Evolutionary conservation across 2,888 invertebrate genomes (phyloP), one percentile per base, ranked within the genome.

Genomic region (Eutolmus rufibarbis): DNA sequence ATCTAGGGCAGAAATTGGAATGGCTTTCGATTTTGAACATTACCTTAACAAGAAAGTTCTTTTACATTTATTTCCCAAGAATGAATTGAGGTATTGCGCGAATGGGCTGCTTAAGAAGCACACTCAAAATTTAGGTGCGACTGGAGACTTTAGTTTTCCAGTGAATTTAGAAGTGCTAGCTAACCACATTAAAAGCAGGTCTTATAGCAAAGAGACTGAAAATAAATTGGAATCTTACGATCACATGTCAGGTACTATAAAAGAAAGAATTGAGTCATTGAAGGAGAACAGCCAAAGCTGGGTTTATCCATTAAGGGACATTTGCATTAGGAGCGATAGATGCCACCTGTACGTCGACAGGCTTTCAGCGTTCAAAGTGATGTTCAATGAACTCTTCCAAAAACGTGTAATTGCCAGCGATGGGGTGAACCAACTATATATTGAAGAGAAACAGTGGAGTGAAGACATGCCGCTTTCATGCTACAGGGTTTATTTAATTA

Each of bases 61-160:
- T 8, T 19, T 9, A 8, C 19, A 56, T 56, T 56, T 56, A 56
- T 19, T 56, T 56, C 56, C 56, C 16, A 0, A 77, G 5, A 46
- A 79, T 43, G 51, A 23, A 79, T 1, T 28, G 1, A 3, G 9
- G 12, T 56, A 5, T 19, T n/a, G 0, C 8, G n/a, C 1, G 19
- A 56, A 56, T 19, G 56, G 56, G 56, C 56, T 94, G 43, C 92
- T 96, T 56, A 95, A 95, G 91, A 93, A 94, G 90, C 95, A 96
- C 90, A 93, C 92, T 1, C 94, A 94, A 89, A 94, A 94, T 89
- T 91, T 95, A 7, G 90, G 92, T 86, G 91, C 91, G 56, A 91
- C 93, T 74, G 96, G 96, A 9, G 96, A 96, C 89, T 92, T 95
- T 5, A 95, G 95, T 92, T 95, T 96, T 91, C 94, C 95, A 12